Evolutionary conservation across 2,113 vertebrate genomes (phyloP).

Genomic region (Myodes glareolus): DNA sequence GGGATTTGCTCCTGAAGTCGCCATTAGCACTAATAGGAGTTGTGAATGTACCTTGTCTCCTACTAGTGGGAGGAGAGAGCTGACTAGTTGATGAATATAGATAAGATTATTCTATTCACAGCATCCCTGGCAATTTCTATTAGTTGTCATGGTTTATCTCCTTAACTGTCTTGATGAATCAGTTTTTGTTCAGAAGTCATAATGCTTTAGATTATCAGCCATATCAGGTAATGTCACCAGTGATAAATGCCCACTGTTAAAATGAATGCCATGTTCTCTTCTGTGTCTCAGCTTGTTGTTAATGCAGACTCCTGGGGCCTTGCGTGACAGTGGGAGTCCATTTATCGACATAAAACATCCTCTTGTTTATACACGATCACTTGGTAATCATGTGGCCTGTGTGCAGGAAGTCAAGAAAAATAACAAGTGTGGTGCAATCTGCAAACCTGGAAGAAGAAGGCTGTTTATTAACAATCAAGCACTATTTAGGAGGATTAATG

Average conservation of each 20-base stretch:
- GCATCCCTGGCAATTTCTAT: conserved; percentile 69
- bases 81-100: conserved; percentile 64
- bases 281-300: conserved; percentile 82
- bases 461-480: conserved; percentile 57
- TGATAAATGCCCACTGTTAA: conserved; percentile 82
- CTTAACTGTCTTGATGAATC: conserved; percentile 73
- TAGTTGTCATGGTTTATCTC: conserved; percentile 72
- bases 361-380: conserved; percentile 81
- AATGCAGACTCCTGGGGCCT: conserved; percentile 77
- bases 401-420: conserved; percentile 75
- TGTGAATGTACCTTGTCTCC: conserved; percentile 62
- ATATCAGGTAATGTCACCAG: conserved; percentile 76
- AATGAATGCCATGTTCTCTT: conserved; percentile 81
- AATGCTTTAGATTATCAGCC: conserved; percentile 77
- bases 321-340: conserved; percentile 78
- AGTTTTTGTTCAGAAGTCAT: conserved; percentile 79
- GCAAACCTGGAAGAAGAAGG: conserved; percentile 53
- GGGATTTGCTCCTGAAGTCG: conserved; percentile 61
- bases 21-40: conserved; percentile 53
- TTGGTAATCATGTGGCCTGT: conserved; percentile 74
- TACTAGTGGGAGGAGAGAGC: conserved; percentile 67
- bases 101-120: conserved; percentile 77
- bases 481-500: conserved; percentile 64
- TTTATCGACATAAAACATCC: conserved; percentile 81
- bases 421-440: conserved; percentile 57